Evolutionary conservation across 2,797 vertebrate genomes (phyloP).

Genomic region (Smutsia temminckii): DNA sequence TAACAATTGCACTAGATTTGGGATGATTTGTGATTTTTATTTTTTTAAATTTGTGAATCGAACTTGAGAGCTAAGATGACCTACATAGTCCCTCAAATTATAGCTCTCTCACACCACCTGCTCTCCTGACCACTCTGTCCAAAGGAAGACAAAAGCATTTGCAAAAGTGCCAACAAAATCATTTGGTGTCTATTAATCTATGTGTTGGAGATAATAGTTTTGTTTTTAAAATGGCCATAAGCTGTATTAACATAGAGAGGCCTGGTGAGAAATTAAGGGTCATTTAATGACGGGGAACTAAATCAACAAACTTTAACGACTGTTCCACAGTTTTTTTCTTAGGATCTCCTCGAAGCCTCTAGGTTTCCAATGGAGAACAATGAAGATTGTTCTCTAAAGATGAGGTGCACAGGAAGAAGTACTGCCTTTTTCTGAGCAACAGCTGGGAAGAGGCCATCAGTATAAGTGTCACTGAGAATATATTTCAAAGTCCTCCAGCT

Average conservation of each 20-base stretch:
- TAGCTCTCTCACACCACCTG: not conserved
- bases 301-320: slow-evolving; percentile 9
- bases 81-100: not conserved
- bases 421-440: not conserved
- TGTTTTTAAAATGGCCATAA: not conserved
- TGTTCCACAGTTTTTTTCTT: not conserved
- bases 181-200: slow-evolving; percentile 33
- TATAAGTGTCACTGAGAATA: not conserved
- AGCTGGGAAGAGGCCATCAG: not conserved
- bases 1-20: not conserved
- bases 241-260: slow-evolving; percentile 38
- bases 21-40: not conserved
- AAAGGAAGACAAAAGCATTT: slow-evolving; percentile 27
- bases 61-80: not conserved
- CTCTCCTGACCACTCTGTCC: not conserved
- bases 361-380: not conserved
- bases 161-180: slow-evolving; percentile 32
- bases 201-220: slow-evolving; percentile 40
- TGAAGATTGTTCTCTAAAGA: not conserved
- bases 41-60: slow-evolving; percentile 21
- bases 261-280: not conserved
- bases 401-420: not conserved
- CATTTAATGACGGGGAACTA: not conserved
- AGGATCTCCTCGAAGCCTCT: not conserved
- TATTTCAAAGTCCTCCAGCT: not conserved